Base-by-base conservation (phyloP, 2,888 invertebrate genomes). In the Hydropsyche betteni region DNA sequence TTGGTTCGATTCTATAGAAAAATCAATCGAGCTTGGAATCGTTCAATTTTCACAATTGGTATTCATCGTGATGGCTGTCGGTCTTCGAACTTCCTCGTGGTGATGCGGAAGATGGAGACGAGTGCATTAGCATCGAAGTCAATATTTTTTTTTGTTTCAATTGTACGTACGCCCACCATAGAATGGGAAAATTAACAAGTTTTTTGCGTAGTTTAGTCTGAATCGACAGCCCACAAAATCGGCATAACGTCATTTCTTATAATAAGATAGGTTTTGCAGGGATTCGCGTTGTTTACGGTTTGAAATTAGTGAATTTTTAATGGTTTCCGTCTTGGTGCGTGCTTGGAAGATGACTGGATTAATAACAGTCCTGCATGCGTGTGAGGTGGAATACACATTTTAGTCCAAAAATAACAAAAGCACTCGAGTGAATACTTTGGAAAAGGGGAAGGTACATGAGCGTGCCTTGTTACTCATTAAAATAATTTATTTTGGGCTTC, bases 241-340 rank as follows among this genome's bases (percentile, higher is more conserved):
- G 34, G 24, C n/a, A 64, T 12, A 36, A 36, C 64, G 64, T 64
- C 64, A 64, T 64, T 36, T n/a, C 64, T 64, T 64, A 33, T 64
- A 64, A 34, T 33, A 64, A 33, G n/a, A 5, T 34, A 16, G 16
- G 3, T 44, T 44, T 44, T 10, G 44, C 44, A 10, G 6, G 44
- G 7, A 44, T 44, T 44, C 1, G 10, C 44, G 44, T 2, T 44
- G 6, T 44, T 44, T 44, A 1, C 6, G 44, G 6, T 44, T 44
- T 44, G 44, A 44, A 4, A 24, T 24, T 44, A 4, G 7, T 6
- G 44, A 44, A 44, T 44, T 44, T 44, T 44, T 8, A 44, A 44
- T 10, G 44, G 10, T 44, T 44, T 44, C 44, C 44, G 44, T 44
- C 24, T 24, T 24, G 24, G 24, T 8, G 44, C 1, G 10, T 10